Evolutionary conservation across 2,797 vertebrate genomes (phyloP).

Genomic region (Tamandua tetradactyla): DNA sequence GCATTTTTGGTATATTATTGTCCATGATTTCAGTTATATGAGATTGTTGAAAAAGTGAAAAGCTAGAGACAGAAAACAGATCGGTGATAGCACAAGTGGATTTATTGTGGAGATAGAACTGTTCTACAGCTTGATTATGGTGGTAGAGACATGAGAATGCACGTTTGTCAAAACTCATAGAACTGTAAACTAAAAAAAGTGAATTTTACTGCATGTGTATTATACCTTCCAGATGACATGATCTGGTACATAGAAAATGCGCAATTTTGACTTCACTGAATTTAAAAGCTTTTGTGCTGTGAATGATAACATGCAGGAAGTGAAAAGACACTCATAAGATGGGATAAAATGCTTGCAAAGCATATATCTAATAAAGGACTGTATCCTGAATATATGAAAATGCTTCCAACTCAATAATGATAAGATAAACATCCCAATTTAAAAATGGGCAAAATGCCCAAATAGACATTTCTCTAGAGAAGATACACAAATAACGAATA

Average conservation of each 20-base stretch:
- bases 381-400: not conserved
- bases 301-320: not conserved
- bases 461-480: not conserved
- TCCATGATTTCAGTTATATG: constrained; percentile 2
- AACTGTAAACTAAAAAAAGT: not conserved
- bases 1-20: not conserved
- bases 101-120: not conserved
- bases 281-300: not conserved
- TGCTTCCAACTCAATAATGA: not conserved
- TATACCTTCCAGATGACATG: not conserved
- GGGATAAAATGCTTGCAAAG: not conserved
- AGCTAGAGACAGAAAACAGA: not conserved
- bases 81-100: not conserved
- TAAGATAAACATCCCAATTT: not conserved
- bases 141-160: not conserved
- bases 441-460: not conserved
- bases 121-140: not conserved
- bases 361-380: not conserved
- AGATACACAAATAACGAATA: not conserved
- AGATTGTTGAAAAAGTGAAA: not conserved
- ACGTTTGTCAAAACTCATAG: not conserved
- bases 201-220: not conserved
- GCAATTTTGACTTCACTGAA: not conserved
- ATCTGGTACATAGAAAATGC: constrained; percentile 1
- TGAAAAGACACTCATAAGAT: not conserved